Evolutionary conservation across 2,113 vertebrate species (phyloP), one percentile per base, ranked within the genome.

Genomic region (Eonycteris spelaea): DNA sequence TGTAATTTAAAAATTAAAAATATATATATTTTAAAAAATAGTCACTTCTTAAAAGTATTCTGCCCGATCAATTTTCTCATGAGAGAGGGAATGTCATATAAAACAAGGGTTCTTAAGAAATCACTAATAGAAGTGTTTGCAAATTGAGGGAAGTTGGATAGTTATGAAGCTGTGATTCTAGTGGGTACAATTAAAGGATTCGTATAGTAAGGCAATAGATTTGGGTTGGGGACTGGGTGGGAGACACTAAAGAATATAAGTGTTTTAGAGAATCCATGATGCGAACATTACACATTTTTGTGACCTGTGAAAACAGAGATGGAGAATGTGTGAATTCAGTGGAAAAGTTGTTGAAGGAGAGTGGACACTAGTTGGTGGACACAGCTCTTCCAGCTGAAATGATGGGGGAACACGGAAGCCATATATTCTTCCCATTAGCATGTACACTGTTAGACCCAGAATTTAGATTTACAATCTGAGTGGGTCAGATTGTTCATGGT

Each of bases 291-390:
- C 6, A 24, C 0, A 19, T 24, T 86, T 92, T 79, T 93, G 14
- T 86, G 10, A 79, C n/a, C 33, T 38, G 43, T 57, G 2, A 86
- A 93, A 93, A 70, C 12, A 83, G 53, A 85, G 26, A 71, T 55
- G 15, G 26, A 26, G 38, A 63, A 53, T 6, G 4, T 43, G 68
- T 53, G 28, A 59, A 51, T 70, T 96, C 48, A 40, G 2, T 43
- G 12, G 15, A 45, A 95, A 94, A 75, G 8, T 74, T 93, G 55
- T 79, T 40, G 12, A 22, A 67, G 26, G 45, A 78, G 22, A 94
- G 2, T n/a, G 1, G 16, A 18, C 4, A 40, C 19, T 53, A 71
- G 7, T 26, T 6, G 13, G 14, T 48, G 6, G 18, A 3, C 10
- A 51, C n/a, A 4, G 59, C 24, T 82, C 43, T 77, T 73, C 67